These are phyloP conservation scores for Lutjanus erythropterus DNA, from an alignment of 2,113 vertebrate genomes.

Conservation along the genomic window DNA sequence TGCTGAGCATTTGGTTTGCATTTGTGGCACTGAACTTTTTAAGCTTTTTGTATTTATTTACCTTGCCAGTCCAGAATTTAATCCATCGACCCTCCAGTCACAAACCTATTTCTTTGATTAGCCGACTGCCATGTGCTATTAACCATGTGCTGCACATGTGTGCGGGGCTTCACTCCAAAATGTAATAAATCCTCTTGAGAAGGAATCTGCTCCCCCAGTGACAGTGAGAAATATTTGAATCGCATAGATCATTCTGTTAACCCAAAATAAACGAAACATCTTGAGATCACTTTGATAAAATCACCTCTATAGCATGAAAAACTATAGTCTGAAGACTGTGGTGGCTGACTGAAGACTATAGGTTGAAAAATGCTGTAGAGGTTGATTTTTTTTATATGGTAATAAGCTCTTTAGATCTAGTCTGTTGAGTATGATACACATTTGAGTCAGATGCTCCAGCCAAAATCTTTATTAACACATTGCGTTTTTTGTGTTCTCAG, in stretches of 20 bases:
- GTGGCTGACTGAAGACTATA: too few species aligned
- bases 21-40: background rate
- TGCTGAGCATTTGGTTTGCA: background rate
- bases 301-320: background rate
- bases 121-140: constrained; percentile 5
- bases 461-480: background rate
- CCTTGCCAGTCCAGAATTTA: background rate
- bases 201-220: background rate
- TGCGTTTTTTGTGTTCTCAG: background rate
- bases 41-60: constrained; percentile 10
- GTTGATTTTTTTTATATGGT: background rate
- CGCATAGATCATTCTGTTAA: background rate
- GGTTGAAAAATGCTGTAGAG: background rate
- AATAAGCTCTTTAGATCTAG: background rate
- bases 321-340: too few species aligned
- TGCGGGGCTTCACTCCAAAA: background rate
- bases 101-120: constrained; percentile 29
- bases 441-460: background rate
- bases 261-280: background rate
- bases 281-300: background rate
- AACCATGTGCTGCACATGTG: constrained; percentile 47
- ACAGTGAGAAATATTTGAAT: background rate
- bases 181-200: background rate
- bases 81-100: constrained; percentile 20
- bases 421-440: background rate